A percentile compares a stretch with the other conserved stretches of the same genome.
Conservation (phyloP, 2,797 vertebrate species). For the Gymnoscopelus braueri region DNA sequence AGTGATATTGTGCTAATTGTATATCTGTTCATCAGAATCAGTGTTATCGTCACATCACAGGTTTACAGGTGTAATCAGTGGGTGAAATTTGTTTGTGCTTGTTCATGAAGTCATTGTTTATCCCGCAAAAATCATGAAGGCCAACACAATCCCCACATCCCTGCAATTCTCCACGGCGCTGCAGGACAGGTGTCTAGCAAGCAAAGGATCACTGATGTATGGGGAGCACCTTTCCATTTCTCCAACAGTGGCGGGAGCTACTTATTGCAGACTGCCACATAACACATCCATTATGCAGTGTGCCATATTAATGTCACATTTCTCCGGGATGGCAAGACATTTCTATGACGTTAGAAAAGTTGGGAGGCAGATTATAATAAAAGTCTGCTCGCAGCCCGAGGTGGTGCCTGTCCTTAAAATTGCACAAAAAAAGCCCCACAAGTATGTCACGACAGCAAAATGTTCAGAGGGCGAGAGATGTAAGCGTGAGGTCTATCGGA, state of each 20-base stretch:
- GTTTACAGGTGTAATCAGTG: no score
- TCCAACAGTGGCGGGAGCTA: no score
- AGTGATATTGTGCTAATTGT: no score
- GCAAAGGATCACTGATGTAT: neutral
- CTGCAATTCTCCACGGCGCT: neutral
- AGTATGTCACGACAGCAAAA: constrained; percentile 58
- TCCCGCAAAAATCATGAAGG: no score
- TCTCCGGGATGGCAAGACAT: neutral
- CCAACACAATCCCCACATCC: neutral
- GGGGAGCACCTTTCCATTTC: neutral
- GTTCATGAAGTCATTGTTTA: no score
- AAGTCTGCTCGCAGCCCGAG: constrained; percentile 42
- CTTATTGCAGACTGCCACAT: neutral
- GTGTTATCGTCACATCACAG: no score
- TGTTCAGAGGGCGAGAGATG: constrained; percentile 44
- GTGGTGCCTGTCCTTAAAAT: constrained; percentile 8
- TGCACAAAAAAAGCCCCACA: neutral
- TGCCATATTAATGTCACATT: neutral
- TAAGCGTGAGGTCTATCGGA: constrained; percentile 48
- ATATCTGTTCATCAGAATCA: no score
- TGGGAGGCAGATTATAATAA: constrained; percentile 9
- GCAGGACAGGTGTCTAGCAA: neutral
- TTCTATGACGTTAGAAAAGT: constrained; percentile 15
- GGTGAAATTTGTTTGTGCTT: no score
- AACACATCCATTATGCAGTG: neutral